Conservation (phyloP, 2,113 vertebrate species). For the Macquaria australasica region DNA sequence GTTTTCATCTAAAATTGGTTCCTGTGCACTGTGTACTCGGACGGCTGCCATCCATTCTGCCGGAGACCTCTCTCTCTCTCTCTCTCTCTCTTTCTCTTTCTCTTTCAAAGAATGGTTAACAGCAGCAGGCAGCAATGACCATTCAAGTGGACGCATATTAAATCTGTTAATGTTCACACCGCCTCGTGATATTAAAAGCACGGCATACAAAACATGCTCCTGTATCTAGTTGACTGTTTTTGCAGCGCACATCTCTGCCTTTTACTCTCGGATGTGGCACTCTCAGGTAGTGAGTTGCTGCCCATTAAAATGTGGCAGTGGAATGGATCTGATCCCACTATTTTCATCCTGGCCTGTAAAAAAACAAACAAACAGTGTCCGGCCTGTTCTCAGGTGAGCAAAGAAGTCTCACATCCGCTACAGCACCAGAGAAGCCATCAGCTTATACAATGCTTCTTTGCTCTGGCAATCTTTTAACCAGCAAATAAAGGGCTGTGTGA, state of each 20-base stretch:
- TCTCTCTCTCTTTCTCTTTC: not conserved
- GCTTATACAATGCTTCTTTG: slow-evolving; percentile 60
- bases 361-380: slow-evolving; percentile 3
- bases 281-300: not conserved
- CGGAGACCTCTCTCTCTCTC: slow-evolving; percentile 19
- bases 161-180: slow-evolving; percentile 47
- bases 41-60: slow-evolving; percentile 57
- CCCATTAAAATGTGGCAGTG: slow-evolving; percentile 12
- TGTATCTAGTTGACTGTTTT: slow-evolving; percentile 14
- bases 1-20: slow-evolving; percentile 73
- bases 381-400: slow-evolving; percentile 29
- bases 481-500: slow-evolving; percentile 73
- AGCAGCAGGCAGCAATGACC: slow-evolving; percentile 34
- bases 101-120: slow-evolving; percentile 46
- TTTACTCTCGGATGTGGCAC: slow-evolving; percentile 26
- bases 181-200: slow-evolving; percentile 34
- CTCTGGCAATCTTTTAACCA: slow-evolving; percentile 72
- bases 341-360: slow-evolving; percentile 30
- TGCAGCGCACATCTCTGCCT: not conserved
- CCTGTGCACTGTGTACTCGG: slow-evolving; percentile 53
- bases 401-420: slow-evolving; percentile 46
- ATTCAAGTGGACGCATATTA: slow-evolving; percentile 62
- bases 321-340: slow-evolving; percentile 33
- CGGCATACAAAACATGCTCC: slow-evolving; percentile 9
- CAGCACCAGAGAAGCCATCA: slow-evolving; percentile 40